phyloP scores from a whole-genome alignment of 2,888 invertebrate species.

The Sturmia bella region DNA sequence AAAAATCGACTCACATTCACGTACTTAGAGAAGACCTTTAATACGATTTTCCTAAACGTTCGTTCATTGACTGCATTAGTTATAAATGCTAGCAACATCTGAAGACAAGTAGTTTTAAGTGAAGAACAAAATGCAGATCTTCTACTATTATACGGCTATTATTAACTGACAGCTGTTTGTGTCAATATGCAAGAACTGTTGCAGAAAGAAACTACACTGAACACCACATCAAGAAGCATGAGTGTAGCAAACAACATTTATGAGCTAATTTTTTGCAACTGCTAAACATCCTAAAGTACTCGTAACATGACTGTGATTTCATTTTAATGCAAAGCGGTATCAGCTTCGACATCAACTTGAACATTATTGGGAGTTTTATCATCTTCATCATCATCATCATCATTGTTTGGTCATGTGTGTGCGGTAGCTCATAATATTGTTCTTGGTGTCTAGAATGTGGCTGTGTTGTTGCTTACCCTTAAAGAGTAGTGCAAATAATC shows the following conservation, averaged over 20 bases:
- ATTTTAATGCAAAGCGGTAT: constrained; percentile 47
- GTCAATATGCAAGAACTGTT: constrained; percentile 27
- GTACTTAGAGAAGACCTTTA: constrained; percentile 47
- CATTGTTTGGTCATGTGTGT: constrained; percentile 32
- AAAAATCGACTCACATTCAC: background rate
- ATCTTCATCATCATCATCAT: constrained; percentile 27
- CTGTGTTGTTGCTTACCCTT: constrained; percentile 15
- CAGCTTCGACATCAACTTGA: constrained; percentile 31
- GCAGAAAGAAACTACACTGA: background rate
- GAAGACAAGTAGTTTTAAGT: constrained; percentile 14
- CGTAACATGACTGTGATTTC: constrained; percentile 26
- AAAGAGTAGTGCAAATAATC: constrained; percentile 37
- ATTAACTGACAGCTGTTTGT: constrained; percentile 52
- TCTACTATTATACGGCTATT: constrained; percentile 8
- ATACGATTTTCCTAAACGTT: constrained; percentile 43
- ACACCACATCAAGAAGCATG: constrained; percentile 21
- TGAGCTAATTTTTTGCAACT: background rate
- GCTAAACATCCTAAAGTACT: constrained; percentile 2
- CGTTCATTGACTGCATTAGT: constrained; percentile 62
- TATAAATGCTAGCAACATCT: constrained; percentile 50
- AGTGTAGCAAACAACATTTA: constrained; percentile 45
- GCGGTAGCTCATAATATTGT: constrained; percentile 11
- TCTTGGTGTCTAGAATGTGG: constrained; percentile 10
- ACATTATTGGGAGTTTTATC: constrained; percentile 45
- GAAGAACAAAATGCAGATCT: constrained; percentile 21